phyloP scores from a whole-genome alignment of 53 echinoderm and acorn worm species.

The Patiria pectinifera region DNA sequence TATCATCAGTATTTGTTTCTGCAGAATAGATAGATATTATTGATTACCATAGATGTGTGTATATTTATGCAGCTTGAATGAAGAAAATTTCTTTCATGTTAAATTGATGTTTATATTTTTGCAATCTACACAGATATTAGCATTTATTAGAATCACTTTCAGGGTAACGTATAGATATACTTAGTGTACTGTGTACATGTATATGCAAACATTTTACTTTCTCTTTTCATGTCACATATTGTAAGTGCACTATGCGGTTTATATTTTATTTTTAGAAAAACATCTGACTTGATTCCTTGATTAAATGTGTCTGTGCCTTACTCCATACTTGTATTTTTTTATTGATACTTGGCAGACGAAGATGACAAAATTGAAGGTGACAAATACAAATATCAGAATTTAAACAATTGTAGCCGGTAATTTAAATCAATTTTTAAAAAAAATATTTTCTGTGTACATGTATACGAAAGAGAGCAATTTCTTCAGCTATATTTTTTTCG shows the following conservation, averaged over 20 bases:
- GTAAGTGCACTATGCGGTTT: neutral
- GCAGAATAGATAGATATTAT: neutral
- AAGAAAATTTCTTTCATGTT: neutral
- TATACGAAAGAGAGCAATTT: too few species aligned
- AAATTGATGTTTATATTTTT: neutral
- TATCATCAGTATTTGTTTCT: constrained; percentile 11
- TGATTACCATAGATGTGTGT: neutral
- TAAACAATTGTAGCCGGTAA: too few species aligned
- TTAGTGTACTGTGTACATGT: neutral
- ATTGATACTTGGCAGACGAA: too few species aligned
- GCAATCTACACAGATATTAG: neutral
- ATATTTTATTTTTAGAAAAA: neutral
- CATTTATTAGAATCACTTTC: neutral
- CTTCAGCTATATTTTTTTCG: too few species aligned
- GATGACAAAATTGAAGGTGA: too few species aligned
- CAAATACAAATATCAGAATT: too few species aligned
- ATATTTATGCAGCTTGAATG: constrained; percentile 1
- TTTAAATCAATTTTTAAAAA: too few species aligned
- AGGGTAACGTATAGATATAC: neutral
- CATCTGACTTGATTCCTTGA: neutral
- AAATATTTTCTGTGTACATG: too few species aligned
- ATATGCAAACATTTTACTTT: neutral
- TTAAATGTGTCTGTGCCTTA: neutral
- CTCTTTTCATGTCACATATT: neutral
- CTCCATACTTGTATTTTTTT: neutral